Conservation (phyloP, 2,888 invertebrate genomes). For the Euzetes globulus region DNA sequence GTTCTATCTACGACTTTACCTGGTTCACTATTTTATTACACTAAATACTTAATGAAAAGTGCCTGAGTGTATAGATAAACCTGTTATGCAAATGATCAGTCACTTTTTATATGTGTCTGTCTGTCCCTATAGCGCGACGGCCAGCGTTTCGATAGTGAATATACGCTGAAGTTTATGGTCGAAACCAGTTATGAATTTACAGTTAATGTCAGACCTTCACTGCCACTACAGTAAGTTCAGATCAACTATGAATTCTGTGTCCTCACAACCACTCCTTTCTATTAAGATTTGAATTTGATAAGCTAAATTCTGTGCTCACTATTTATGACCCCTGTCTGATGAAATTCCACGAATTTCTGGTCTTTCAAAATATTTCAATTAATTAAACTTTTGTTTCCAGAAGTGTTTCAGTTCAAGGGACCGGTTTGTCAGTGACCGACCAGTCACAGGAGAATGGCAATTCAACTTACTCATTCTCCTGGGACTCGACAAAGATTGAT, state of each 20-base stretch:
- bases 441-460: constrained; percentile 31
- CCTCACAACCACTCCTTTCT: too few relatives aligned
- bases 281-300: too few relatives aligned
- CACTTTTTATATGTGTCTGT: background rate
- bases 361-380: background rate
- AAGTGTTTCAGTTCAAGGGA: constrained; percentile 35
- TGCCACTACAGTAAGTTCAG: constrained; percentile 53
- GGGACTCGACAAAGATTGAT: constrained; percentile 34
- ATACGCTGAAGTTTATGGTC: constrained; percentile 55
- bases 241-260: constrained; percentile 11
- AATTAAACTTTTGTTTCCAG: constrained; percentile 9
- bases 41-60: too few relatives aligned
- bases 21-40: too few relatives aligned
- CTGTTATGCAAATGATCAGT: too few relatives aligned
- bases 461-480: constrained; percentile 40
- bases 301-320: too few relatives aligned
- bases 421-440: constrained; percentile 32
- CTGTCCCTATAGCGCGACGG: constrained; percentile 49
- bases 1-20: too few relatives aligned
- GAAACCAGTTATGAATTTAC: constrained; percentile 53
- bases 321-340: too few relatives aligned
- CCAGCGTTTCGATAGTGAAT: constrained; percentile 53
- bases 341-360: too few relatives aligned
- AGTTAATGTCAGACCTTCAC: constrained; percentile 54
- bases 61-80: too few relatives aligned